Evolutionary conservation across 2,113 vertebrate genomes (phyloP).

Genomic region (Toxotes chatareus): DNA sequence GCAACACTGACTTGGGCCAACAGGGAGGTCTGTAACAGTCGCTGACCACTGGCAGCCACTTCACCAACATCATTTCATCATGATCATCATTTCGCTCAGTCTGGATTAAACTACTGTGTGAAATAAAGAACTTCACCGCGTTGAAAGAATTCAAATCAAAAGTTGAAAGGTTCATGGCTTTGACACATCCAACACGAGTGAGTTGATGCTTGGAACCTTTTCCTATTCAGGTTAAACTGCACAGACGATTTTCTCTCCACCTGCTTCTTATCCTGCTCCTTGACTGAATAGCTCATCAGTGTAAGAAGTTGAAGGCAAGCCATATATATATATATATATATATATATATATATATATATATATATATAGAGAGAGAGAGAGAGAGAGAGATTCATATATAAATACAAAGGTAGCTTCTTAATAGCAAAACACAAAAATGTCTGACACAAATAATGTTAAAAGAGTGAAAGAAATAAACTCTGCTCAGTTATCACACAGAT

Average conservation of each 20-base stretch:
- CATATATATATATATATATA: too few relatives aligned
- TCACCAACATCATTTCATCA: not conserved
- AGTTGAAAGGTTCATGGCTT: not conserved
- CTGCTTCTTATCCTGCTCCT: not conserved
- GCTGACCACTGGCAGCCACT: not conserved
- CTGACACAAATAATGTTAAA: not conserved
- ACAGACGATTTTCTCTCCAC: not conserved
- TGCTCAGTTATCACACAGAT: not conserved
- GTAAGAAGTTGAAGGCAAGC: too few relatives aligned
- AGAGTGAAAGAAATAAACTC: not conserved
- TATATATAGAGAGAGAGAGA: too few relatives aligned
- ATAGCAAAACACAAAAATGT: too few relatives aligned
- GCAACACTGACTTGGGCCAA: not conserved
- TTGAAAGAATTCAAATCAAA: not conserved
- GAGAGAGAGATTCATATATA: too few relatives aligned
- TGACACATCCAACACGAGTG: not conserved
- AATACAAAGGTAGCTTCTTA: too few relatives aligned
- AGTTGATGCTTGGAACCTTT: not conserved
- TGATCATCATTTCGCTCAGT: not conserved
- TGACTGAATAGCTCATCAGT: not conserved
- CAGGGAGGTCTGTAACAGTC: not conserved
- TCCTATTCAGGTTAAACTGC: not conserved
- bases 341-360: too few relatives aligned
- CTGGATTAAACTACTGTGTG: not conserved
- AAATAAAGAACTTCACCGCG: conserved; percentile 2